A percentile compares a stretch with the other conserved stretches of the same genome.
Evolutionary conservation across 2,797 vertebrate genomes (phyloP).

Genomic region (Gymnoscopelus microlampas): DNA sequence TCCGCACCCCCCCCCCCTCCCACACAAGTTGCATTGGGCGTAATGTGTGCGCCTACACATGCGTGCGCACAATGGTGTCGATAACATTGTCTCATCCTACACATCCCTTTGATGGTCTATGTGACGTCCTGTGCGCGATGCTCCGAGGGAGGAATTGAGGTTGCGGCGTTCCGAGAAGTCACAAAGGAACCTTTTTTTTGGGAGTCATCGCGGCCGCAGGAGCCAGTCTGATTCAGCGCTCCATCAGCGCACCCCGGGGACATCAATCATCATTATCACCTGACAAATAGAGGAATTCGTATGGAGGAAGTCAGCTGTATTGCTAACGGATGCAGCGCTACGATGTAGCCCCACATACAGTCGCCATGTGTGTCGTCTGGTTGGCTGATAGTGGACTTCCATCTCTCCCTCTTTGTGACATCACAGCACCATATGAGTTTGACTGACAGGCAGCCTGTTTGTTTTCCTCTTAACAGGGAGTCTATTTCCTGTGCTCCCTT

Average conservation of each 20-base stretch:
- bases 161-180: constrained; percentile 51
- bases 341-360: constrained; percentile 33
- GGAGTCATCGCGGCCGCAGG: constrained; percentile 37
- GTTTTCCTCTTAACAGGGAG: constrained; percentile 70
- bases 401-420: constrained; percentile 49
- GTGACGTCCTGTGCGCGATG: constrained; percentile 52
- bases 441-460: constrained; percentile 76
- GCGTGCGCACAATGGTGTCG: constrained; percentile 43
- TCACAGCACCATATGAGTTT: constrained; percentile 60
- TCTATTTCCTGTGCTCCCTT: constrained; percentile 79
- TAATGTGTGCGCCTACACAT: constrained; percentile 25
- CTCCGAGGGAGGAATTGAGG: constrained; percentile 52
- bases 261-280: constrained; percentile 63
- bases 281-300: constrained; percentile 47
- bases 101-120: constrained; percentile 69
- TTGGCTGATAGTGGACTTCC: neutral
- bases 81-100: constrained; percentile 63
- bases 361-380: constrained; percentile 30
- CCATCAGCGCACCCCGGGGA: constrained; percentile 31
- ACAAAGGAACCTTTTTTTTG: constrained; percentile 38
- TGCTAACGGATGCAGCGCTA: constrained; percentile 37
- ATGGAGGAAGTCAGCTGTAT: constrained; percentile 53
- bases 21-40: constrained; percentile 60
- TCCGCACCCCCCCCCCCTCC: constrained; percentile 23
- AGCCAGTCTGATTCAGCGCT: constrained; percentile 51